Evolutionary conservation across 2,113 vertebrate species (phyloP).

Genomic region (Lophochroa leadbeateri): DNA sequence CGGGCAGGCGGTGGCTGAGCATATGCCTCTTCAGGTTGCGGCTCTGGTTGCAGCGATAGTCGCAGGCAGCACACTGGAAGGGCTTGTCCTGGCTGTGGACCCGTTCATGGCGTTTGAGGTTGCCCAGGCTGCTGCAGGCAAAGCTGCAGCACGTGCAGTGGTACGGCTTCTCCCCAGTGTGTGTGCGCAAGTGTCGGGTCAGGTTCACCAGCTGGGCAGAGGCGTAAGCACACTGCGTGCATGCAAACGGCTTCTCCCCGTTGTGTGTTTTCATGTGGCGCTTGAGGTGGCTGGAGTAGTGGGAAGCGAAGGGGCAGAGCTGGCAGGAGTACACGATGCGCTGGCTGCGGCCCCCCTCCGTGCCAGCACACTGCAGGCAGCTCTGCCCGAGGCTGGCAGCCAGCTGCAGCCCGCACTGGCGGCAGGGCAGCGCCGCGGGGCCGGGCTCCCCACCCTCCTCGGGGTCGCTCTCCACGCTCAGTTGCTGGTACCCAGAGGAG

Average conservation of each 20-base stretch:
- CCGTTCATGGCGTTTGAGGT: constrained; percentile 95
- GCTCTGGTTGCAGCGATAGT: constrained; percentile 70
- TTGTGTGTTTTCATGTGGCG: constrained; percentile 99
- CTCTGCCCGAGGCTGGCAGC: constrained; percentile 62
- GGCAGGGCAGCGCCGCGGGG: constrained; percentile 82
- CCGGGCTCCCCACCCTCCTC: constrained; percentile 80
- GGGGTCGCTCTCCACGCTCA: constrained; percentile 87
- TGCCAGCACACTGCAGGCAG: constrained; percentile 68
- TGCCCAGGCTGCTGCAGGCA: constrained; percentile 95
- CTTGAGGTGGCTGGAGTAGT: constrained; percentile 96
- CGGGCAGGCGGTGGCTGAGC: constrained; percentile 69
- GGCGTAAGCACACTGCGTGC: constrained; percentile 92
- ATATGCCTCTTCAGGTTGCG: constrained; percentile 73
- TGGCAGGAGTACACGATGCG: constrained; percentile 88
- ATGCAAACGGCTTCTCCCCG: constrained; percentile 94
- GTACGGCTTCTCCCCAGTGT: constrained; percentile 98
- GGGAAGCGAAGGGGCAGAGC: constrained; percentile 93
- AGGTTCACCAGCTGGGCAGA: constrained; percentile 97
- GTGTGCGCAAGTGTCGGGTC: constrained; percentile 93
- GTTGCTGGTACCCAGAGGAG: constrained; percentile 83
- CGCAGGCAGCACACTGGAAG: constrained; percentile 72
- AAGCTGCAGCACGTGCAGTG: constrained; percentile 91
- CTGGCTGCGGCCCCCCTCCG: constrained; percentile 64
- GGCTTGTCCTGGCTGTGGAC: constrained; percentile 84
- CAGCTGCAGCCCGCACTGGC: constrained; percentile 87